Evolutionary conservation across 2,797 vertebrate genomes (phyloP).

Genomic region (Crocodylus rhombifer): DNA sequence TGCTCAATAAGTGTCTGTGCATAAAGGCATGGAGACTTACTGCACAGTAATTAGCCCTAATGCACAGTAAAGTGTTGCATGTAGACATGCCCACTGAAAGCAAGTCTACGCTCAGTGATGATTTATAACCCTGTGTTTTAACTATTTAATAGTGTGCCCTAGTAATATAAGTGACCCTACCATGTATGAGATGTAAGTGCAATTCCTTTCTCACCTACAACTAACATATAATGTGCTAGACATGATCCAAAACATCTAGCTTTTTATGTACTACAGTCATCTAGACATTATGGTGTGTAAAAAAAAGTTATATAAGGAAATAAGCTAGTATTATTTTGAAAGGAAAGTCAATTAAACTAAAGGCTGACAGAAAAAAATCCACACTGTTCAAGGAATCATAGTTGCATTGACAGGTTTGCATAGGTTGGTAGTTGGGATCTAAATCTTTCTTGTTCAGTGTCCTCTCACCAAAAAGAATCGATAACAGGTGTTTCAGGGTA

Average conservation of each 20-base stretch:
- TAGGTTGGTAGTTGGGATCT: neutral
- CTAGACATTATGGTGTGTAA: neutral
- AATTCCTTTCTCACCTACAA: neutral
- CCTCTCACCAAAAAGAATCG: neutral
- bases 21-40: too few species aligned
- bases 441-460: too few species aligned
- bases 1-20: too few species aligned
- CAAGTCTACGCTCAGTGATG: too few species aligned
- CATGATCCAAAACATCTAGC: conserved; percentile 6
- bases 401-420: neutral
- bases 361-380: neutral
- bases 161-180: neutral
- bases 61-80: too few species aligned
- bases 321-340: neutral
- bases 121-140: neutral
- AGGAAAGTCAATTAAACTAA: conserved; percentile 31
- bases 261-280: conserved; percentile 22
- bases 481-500: neutral
- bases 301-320: conserved; percentile 27
- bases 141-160: conserved; percentile 6
- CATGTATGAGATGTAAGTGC: neutral
- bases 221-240: neutral
- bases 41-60: too few species aligned
- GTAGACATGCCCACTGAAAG: too few species aligned
- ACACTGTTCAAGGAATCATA: neutral